Evolutionary conservation across 2,797 vertebrate species (phyloP).

Genomic region (Molossus molossus): DNA sequence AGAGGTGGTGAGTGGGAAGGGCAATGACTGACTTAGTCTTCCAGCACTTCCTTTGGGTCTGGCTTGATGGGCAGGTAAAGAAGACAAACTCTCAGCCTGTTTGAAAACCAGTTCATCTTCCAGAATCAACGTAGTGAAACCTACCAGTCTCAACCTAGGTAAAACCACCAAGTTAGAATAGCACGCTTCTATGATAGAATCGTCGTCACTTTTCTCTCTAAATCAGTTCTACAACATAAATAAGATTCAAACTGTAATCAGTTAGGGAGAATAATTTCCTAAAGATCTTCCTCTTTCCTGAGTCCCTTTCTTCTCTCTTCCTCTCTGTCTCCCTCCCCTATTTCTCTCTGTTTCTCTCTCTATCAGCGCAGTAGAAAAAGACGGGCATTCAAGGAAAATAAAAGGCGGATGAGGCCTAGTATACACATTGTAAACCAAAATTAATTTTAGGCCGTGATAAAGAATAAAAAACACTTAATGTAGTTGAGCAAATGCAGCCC

Average conservation of each 20-base stretch:
- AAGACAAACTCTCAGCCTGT: background rate
- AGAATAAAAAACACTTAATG: background rate
- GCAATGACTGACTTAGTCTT: too few species aligned
- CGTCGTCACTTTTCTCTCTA: background rate
- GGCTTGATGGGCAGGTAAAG: background rate
- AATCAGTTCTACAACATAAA: constrained; percentile 27
- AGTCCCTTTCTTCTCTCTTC: background rate
- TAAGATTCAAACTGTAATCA: background rate
- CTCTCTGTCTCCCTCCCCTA: background rate
- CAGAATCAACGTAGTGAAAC: constrained; percentile 18
- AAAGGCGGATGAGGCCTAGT: background rate
- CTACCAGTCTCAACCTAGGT: background rate
- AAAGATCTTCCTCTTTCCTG: background rate
- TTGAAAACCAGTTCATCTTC: background rate
- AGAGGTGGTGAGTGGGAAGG: background rate
- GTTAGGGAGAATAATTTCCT: constrained; percentile 4
- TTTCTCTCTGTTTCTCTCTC: background rate
- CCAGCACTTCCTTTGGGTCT: background rate
- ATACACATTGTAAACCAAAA: background rate
- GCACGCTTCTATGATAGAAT: background rate
- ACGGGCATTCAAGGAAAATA: background rate
- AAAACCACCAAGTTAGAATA: background rate
- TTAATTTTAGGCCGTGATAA: constrained; percentile 14
- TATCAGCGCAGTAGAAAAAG: constrained; percentile 28
- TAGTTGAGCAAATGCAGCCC: background rate